Percentiles rank a stretch among this genome's conserved stretches.
Conservation (phyloP, 2,797 vertebrate species). For the Tinamus major region DNA sequence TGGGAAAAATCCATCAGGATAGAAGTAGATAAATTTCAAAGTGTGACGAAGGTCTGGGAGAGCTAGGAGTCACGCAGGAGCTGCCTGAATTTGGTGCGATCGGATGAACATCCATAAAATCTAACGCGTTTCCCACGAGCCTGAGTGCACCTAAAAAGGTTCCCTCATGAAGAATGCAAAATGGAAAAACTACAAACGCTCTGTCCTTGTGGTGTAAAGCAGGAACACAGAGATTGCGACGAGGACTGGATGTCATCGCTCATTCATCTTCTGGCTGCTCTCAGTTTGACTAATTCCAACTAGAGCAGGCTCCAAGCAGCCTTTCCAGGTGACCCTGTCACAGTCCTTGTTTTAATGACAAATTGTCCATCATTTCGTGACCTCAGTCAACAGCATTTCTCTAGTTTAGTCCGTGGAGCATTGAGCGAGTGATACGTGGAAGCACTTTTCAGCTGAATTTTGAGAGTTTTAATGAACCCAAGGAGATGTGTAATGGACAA, state of each 20-base stretch:
- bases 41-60: conserved; percentile 19
- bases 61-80: background rate
- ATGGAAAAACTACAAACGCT: background rate
- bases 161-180: background rate
- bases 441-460: background rate
- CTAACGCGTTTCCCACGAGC: background rate
- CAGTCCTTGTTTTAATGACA: background rate
- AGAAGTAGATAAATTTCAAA: conserved; percentile 50
- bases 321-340: background rate
- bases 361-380: background rate
- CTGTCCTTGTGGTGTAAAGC: background rate
- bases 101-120: background rate
- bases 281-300: background rate
- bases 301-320: background rate
- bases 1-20: conserved; percentile 42
- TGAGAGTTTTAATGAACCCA: background rate
- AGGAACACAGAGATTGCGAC: background rate
- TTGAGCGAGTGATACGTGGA: background rate
- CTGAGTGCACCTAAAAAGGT: background rate
- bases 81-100: background rate
- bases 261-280: background rate
- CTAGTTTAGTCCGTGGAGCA: background rate
- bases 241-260: background rate
- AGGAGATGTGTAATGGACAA: background rate
- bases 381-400: background rate